These are phyloP conservation scores for Lerista edwardsae DNA, from an alignment of 2,797 vertebrate genomes.

Conservation along the genomic window DNA sequence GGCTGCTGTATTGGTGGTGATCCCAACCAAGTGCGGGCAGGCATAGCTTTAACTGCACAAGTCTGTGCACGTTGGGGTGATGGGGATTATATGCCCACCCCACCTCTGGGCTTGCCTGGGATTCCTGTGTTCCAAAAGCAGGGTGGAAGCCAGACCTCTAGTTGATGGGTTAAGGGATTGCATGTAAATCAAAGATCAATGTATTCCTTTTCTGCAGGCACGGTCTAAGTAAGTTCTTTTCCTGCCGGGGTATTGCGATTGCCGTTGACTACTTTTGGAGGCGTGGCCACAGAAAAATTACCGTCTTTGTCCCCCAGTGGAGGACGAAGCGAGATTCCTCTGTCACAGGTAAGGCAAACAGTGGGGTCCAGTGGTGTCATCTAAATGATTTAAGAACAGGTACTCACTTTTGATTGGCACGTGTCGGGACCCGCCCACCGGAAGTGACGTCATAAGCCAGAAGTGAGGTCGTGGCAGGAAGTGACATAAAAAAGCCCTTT, in stretches of 20 bases:
- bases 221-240: constrained; percentile 91
- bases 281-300: constrained; percentile 93
- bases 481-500: no score
- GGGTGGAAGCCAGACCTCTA: no score
- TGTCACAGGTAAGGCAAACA: constrained; percentile 84
- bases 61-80: no score
- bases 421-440: no score
- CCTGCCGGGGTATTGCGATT: constrained; percentile 94
- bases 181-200: background rate
- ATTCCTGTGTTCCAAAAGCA: background rate
- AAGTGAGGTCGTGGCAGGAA: no score
- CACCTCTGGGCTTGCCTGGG: background rate
- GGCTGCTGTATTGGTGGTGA: background rate
- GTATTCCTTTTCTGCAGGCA: constrained; percentile 78
- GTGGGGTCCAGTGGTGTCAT: no score
- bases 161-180: background rate
- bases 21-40: background rate
- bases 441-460: no score
- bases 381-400: no score
- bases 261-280: constrained; percentile 96
- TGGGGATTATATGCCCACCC: background rate
- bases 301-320: constrained; percentile 97
- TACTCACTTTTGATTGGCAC: no score
- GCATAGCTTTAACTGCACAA: no score
- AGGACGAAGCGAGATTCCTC: constrained; percentile 89